Percentiles rank a stretch among this genome's conserved stretches.
Conservation (phyloP, 2,797 vertebrate species). For the Microctenopoma lineatum region DNA sequence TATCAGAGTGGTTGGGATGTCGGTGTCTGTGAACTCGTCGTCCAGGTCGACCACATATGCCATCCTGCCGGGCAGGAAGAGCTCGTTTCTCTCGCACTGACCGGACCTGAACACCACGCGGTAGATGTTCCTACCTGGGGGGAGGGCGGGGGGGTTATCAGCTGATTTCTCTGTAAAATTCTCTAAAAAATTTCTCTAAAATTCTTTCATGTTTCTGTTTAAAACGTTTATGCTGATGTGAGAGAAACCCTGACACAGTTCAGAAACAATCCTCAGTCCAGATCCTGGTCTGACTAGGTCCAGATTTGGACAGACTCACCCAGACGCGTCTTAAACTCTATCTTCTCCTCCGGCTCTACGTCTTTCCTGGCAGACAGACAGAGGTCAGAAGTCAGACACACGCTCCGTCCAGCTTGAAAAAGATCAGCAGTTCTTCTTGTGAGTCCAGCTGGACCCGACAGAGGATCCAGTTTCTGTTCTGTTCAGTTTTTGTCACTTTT, state of each 20-base stretch:
- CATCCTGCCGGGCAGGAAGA: slow-evolving; percentile 96
- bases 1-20: slow-evolving; percentile 96
- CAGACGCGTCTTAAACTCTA: slow-evolving; percentile 95
- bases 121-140: slow-evolving; percentile 92
- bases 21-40: slow-evolving; percentile 95
- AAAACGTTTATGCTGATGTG: no score
- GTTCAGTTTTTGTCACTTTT: no score
- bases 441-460: no score
- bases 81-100: slow-evolving; percentile 90
- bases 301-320: slow-evolving; percentile 82
- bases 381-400: slow-evolving; percentile 8
- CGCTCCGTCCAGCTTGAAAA: not conserved
- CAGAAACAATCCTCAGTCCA: no score
- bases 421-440: not conserved
- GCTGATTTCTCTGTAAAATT: no score
- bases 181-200: no score
- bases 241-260: no score
- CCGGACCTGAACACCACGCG: slow-evolving; percentile 92
- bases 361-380: slow-evolving; percentile 87
- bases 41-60: slow-evolving; percentile 97
- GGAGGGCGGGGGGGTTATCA: no score
- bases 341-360: slow-evolving; percentile 97
- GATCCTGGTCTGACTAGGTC: no score
- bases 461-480: no score
- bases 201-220: no score